phyloP scores from a whole-genome alignment of 1,140 invertebrate species.

The Cardiocondyla obscurior region DNA sequence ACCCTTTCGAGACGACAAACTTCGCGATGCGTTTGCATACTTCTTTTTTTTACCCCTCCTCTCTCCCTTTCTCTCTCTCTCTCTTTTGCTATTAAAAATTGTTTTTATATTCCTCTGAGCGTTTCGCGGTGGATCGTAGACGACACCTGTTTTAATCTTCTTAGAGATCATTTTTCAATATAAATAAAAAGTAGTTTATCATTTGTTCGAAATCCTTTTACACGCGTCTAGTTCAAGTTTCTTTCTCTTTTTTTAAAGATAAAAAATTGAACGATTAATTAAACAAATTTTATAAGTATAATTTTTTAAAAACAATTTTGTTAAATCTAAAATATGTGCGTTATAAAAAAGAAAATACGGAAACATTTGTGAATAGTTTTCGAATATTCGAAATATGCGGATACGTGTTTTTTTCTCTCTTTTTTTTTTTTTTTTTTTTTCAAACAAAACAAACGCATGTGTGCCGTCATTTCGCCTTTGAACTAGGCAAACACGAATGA shows the following conservation, averaged over 20 bases:
- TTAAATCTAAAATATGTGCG: neutral
- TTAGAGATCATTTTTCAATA: slow-evolving; percentile 12
- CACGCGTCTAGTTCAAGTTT: neutral
- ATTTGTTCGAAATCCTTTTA: neutral
- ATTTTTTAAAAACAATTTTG: neutral
- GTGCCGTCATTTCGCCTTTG: neutral
- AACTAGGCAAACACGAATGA: slow-evolving; percentile 11
- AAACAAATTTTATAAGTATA: neutral
- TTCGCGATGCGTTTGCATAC: slow-evolving; percentile 30
- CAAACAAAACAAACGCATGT: neutral
- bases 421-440: slow-evolving; percentile 21
- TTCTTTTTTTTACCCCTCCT: neutral
- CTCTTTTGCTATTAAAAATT: too few species aligned
- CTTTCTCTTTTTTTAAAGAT: neutral
- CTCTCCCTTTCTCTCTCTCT: too few species aligned
- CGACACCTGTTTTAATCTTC: slow-evolving; percentile 39
- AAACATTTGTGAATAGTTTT: neutral
- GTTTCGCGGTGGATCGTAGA: slow-evolving; percentile 19
- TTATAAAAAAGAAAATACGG: neutral
- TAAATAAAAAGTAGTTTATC: neutral
- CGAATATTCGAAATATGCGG: neutral
- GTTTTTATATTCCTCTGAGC: slow-evolving; percentile 4
- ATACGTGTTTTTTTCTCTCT: neutral
- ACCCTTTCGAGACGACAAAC: slow-evolving; percentile 58
- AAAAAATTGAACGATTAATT: neutral